Conservation (phyloP, 2,888 invertebrate species). For the Scaptomyza caliginosa region DNA sequence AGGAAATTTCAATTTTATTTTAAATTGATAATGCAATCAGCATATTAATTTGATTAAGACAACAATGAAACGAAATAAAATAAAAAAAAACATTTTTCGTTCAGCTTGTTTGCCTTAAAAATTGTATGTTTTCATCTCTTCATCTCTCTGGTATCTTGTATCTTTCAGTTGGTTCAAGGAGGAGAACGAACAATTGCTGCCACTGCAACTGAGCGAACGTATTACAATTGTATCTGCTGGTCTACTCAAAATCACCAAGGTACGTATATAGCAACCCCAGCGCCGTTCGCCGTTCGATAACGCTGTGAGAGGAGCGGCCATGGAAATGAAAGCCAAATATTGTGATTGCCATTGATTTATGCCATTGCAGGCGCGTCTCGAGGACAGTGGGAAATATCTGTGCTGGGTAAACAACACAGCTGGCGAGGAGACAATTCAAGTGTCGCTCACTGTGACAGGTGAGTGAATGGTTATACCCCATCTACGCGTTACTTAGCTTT, state of each 20-base stretch:
- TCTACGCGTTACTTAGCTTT: not conserved
- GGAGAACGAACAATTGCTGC: slow-evolving; percentile 88
- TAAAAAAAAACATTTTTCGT: not conserved
- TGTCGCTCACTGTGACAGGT: slow-evolving; percentile 92
- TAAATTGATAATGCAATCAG: slow-evolving; percentile 68
- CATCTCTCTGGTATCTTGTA: not conserved
- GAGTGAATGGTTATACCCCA: slow-evolving; percentile 60
- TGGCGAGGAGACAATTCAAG: slow-evolving; percentile 91
- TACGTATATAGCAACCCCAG: slow-evolving; percentile 64
- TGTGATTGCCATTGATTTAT: slow-evolving; percentile 63
- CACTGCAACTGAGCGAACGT: slow-evolving; percentile 88
- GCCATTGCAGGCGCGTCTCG: slow-evolving; percentile 85
- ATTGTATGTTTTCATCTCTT: not conserved
- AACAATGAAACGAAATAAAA: slow-evolving; percentile 18
- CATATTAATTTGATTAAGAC: slow-evolving; percentile 59
- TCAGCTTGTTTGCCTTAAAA: slow-evolving; percentile 10
- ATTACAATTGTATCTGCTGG: slow-evolving; percentile 87
- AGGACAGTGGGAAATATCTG: slow-evolving; percentile 94
- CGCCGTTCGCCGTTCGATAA: no score
- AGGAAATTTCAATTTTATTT: slow-evolving; percentile 22
- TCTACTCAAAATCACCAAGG: slow-evolving; percentile 88
- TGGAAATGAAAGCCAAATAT: slow-evolving; percentile 60
- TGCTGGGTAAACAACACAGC: slow-evolving; percentile 96
- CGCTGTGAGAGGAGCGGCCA: slow-evolving; percentile 7
- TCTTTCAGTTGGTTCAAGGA: slow-evolving; percentile 89